These are phyloP conservation scores for Mamestra configurata DNA, from an alignment of 1,140 invertebrate species.

Conservation along the genomic window DNA sequence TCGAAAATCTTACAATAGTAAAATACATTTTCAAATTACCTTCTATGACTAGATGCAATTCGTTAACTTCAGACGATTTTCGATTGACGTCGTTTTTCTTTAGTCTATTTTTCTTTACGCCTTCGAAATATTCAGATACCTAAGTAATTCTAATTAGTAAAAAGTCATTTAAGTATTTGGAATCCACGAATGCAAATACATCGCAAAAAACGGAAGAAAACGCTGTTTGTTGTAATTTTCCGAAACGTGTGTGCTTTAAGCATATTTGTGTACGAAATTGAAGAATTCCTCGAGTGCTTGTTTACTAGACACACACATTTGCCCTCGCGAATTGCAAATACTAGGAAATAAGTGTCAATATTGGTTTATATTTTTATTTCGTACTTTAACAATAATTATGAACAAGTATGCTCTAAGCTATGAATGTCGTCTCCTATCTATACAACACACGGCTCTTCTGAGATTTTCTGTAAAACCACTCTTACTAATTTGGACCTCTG, in stretches of 20 bases:
- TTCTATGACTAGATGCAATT: conserved; percentile 56
- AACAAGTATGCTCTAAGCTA: conserved; percentile 57
- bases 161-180: conserved; percentile 15
- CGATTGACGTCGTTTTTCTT: conserved; percentile 55
- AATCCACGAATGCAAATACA: conserved; percentile 5
- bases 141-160: conserved; percentile 34
- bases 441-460: conserved; percentile 82
- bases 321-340: conserved; percentile 33
- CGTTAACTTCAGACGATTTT: conserved; percentile 54
- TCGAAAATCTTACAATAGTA: conserved; percentile 42
- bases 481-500: conserved; percentile 76
- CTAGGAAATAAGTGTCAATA: conserved; percentile 18
- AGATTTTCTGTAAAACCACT: conserved; percentile 81
- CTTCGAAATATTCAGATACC: conserved; percentile 17
- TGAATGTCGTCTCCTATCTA: conserved; percentile 80
- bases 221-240: conserved; percentile 19
- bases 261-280: conserved; percentile 28
- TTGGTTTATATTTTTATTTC: conserved; percentile 38
- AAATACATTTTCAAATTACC: conserved; percentile 47
- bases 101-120: conserved; percentile 36
- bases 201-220: not conserved
- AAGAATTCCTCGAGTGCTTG: conserved; percentile 9
- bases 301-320: conserved; percentile 6
- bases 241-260: not conserved
- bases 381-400: conserved; percentile 15